Percentiles rank a stretch among this genome's conserved stretches.
These are phyloP conservation scores for Halichondria panicea DNA, from an alignment of 37 sponge, comb jelly and placozoan genomes.

Conservation along the genomic window DNA sequence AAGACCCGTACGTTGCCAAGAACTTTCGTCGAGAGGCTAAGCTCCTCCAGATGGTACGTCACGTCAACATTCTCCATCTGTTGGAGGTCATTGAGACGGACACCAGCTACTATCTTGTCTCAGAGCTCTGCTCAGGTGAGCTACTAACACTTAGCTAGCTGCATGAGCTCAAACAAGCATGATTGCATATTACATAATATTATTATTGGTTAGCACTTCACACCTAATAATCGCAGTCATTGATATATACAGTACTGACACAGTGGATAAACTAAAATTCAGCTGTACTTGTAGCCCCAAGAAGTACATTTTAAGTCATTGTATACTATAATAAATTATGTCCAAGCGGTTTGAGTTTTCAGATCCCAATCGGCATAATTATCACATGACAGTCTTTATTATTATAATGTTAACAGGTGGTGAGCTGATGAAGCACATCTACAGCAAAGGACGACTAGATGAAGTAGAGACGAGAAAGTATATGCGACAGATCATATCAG, in stretches of 20 bases:
- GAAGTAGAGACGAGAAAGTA: conserved; percentile 88
- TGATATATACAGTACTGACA: too few relatives aligned
- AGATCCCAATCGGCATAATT: too few relatives aligned
- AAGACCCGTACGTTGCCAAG: conserved; percentile 81
- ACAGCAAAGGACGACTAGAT: conserved; percentile 60
- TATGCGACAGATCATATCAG: conserved; percentile 92
- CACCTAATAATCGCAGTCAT: too few relatives aligned
- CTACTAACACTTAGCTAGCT: not conserved
- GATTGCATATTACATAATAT: not conserved
- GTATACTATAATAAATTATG: not conserved
- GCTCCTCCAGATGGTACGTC: conserved; percentile 79
- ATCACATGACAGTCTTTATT: not conserved
- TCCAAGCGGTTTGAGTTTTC: too few relatives aligned
- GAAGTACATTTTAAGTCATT: not conserved
- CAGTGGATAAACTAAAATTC: too few relatives aligned
- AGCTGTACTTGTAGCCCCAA: too few relatives aligned
- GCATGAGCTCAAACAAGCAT: not conserved
- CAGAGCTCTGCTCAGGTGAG: conserved; percentile 82
- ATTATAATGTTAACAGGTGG: conserved; percentile 51
- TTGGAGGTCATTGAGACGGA: conserved; percentile 97
- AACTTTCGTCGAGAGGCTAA: conserved; percentile 92
- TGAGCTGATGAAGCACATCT: conserved; percentile 94
- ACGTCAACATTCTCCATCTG: conserved; percentile 91
- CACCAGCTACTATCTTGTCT: conserved; percentile 91
- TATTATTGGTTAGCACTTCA: too few relatives aligned